A percentile compares a stretch with the other conserved stretches of the same genome.
phyloP scores from a whole-genome alignment of 1,140 invertebrate species.

The Cyphomyrmex costatus region DNA sequence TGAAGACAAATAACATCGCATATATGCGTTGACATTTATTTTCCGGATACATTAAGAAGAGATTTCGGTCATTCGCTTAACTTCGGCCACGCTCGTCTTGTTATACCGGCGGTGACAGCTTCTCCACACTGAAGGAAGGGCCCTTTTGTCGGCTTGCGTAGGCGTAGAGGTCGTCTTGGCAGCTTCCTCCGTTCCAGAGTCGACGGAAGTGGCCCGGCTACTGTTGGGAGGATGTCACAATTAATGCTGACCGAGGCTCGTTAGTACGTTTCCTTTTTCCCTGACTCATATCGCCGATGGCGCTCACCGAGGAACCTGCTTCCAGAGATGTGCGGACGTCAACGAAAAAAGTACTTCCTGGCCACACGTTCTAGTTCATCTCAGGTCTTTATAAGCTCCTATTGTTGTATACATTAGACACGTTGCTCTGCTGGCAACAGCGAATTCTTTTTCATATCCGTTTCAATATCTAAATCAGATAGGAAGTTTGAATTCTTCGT shows the following conservation, averaged over 20 bases:
- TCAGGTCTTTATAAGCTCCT: neutral
- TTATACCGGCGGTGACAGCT: neutral
- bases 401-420: neutral
- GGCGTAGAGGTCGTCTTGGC: constrained; percentile 84
- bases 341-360: neutral
- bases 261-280: constrained; percentile 85
- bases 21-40: neutral
- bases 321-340: neutral
- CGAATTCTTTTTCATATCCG: neutral
- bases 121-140: constrained; percentile 38
- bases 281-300: constrained; percentile 79
- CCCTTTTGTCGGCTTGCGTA: constrained; percentile 75
- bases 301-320: constrained; percentile 56
- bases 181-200: constrained; percentile 81
- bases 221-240: constrained; percentile 85
- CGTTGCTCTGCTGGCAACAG: too few species aligned
- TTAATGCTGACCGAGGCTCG: constrained; percentile 84
- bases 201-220: constrained; percentile 82
- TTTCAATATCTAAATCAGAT: neutral
- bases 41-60: neutral
- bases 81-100: neutral
- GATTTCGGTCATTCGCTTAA: constrained; percentile 39
- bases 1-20: neutral
- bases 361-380: neutral
- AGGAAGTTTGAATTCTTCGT: neutral